Percentiles rank a stretch among this genome's conserved stretches.
phyloP scores from a whole-genome alignment of 2,797 vertebrate genomes.

The Nothura maculosa region DNA sequence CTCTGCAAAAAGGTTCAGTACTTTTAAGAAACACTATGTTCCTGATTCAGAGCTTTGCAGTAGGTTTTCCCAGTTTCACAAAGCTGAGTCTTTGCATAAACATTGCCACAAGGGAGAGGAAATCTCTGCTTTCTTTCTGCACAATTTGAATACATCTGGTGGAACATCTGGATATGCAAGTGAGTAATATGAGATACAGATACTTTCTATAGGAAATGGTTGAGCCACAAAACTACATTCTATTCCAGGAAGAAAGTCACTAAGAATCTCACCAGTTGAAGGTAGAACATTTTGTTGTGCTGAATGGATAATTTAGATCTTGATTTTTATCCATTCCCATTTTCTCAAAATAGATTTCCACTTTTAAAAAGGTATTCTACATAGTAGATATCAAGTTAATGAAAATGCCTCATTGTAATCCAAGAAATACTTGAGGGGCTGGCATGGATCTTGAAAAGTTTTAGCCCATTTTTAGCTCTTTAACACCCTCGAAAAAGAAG shows the following conservation, averaged over 20 bases:
- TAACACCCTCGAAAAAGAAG: not conserved
- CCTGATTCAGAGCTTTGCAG: not conserved
- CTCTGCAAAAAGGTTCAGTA: not conserved
- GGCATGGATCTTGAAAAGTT: conserved; percentile 9
- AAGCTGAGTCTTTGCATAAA: not conserved
- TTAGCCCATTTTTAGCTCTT: conserved; percentile 39
- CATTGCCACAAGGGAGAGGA: not conserved
- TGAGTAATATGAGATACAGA: not conserved
- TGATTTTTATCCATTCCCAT: conserved; percentile 54
- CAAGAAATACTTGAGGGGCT: conserved; percentile 28
- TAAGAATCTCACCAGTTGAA: not conserved
- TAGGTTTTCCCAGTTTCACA: not conserved
- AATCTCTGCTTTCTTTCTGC: not conserved
- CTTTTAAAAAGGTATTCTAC: conserved; percentile 52
- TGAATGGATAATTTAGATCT: conserved; percentile 19
- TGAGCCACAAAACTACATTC: not conserved
- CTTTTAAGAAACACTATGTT: not conserved
- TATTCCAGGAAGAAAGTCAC: not conserved
- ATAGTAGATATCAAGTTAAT: conserved; percentile 32
- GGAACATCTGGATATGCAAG: not conserved
- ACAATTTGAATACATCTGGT: not conserved
- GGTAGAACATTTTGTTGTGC: not conserved
- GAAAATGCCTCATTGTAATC: conserved; percentile 9
- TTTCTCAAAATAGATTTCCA: conserved; percentile 51
- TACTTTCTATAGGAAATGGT: not conserved